Base-by-base conservation (phyloP, 2,113 vertebrate genomes). In the Rhea americana region DNA sequence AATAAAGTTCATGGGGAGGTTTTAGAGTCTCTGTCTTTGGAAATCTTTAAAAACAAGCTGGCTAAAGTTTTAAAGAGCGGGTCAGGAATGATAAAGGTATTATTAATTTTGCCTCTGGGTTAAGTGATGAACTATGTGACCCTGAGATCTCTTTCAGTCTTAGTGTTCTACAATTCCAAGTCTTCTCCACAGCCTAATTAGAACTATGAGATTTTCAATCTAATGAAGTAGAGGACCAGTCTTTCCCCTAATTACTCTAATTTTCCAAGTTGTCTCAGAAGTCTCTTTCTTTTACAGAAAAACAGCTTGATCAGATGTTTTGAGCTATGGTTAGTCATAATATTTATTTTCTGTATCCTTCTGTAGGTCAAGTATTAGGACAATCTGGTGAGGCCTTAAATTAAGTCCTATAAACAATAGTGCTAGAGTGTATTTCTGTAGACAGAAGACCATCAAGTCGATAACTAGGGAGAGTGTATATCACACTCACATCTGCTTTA, bases 341-440 rank as follows among this genome's bases (percentile, higher is more conserved):
- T 84, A 93, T 75, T 75, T 86, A 56, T 91, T 94, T 93, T 90
- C 76, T 81, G 35, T 74, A 56, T 85, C 56, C 43, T 88, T 87
- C 72, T 86, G 21, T 78, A 88, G 24, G 58, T 55, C 66, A 84
- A 83, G 68, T 70, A 95, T 95, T 93, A 83, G 76, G 81, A 88
- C 19, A 86, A 71, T 85, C 85, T 78, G 47, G 70, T 67, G 80
- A 95, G 82, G 43, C 80, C 73, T 93, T 84, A 90, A 87, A 4
- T 80, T 77, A 88, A 86, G 37, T 82, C 70, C 51, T 72, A 71
- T 37, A 78, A 94, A 90, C 76, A 20, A 45, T 20, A 84, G 70
- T 75, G 43, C 22, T 51, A 65, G 37, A 83, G 43, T 53, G 32
- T 30, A 32, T 80, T 90, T 73, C 85, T n/a, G 65, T 35, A 86